A percentile compares a stretch with the other conserved stretches of the same genome.
phyloP scores from a whole-genome alignment of 2,888 invertebrate genomes.

The Reticulitermes lucifugus region DNA sequence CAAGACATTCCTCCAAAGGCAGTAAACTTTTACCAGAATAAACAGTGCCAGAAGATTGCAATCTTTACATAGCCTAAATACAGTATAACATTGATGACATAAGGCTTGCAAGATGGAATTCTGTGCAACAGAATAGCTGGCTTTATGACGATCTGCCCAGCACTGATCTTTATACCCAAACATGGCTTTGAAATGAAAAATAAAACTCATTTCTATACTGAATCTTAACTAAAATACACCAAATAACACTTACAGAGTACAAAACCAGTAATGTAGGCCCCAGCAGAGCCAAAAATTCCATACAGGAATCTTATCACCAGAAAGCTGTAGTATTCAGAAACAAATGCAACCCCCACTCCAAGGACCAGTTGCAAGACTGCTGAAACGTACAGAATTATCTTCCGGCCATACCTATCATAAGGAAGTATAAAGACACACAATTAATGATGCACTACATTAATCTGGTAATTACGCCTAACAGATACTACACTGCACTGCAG shows the following conservation, averaged over 20 bases:
- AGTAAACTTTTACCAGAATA: no score
- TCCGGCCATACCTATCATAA: constrained; percentile 72
- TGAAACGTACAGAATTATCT: constrained; percentile 82
- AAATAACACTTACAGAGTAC: constrained; percentile 63
- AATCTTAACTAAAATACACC: not conserved
- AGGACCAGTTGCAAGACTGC: constrained; percentile 78
- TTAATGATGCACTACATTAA: not conserved
- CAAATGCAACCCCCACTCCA: constrained; percentile 77
- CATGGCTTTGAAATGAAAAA: no score
- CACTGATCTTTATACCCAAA: no score
- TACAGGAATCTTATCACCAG: constrained; percentile 70
- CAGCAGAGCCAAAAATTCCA: constrained; percentile 87
- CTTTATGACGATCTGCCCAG: no score
- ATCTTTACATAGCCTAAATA: no score
- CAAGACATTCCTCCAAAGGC: no score
- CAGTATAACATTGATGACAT: no score
- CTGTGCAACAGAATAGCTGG: no score
- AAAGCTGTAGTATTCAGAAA: constrained; percentile 68
- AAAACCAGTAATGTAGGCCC: constrained; percentile 74
- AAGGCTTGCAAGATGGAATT: no score
- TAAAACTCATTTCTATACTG: no score
- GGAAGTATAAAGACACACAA: not conserved
- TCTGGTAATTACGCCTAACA: not conserved
- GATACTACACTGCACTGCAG: not conserved
- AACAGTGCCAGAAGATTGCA: no score